Conservation (phyloP, 23 tunicate species). For the Styela clava region DNA sequence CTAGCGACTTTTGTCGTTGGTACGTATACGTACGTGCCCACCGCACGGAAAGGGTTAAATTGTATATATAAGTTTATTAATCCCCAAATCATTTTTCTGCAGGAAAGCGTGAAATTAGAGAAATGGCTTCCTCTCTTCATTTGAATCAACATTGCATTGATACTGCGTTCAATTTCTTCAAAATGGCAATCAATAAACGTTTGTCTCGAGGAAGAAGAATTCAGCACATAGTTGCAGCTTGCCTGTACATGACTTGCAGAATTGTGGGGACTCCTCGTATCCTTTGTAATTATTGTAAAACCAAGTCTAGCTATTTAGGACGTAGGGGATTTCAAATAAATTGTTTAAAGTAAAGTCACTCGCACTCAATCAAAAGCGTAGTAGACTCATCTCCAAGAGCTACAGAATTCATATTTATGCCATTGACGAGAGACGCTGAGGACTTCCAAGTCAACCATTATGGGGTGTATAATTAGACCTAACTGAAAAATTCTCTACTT, state of each 20-base stretch:
- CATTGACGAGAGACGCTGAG: too few species aligned
- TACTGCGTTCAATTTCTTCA: constrained; percentile 80
- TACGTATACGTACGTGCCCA: too few species aligned
- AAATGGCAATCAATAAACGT: constrained; percentile 82
- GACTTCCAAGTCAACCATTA: too few species aligned
- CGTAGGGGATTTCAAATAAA: background rate
- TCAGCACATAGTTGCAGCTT: constrained; percentile 87
- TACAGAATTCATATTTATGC: too few species aligned
- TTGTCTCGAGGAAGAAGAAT: constrained; percentile 77
- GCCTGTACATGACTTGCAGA: constrained; percentile 92
- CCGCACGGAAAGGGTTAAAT: too few species aligned
- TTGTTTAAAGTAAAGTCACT: background rate
- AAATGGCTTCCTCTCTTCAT: constrained; percentile 61
- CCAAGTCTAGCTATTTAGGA: too few species aligned
- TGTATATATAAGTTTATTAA: too few species aligned
- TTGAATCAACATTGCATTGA: constrained; percentile 81
- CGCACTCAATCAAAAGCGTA: too few species aligned
- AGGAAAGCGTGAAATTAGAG: constrained; percentile 69
- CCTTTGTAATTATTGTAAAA: constrained; percentile 42
- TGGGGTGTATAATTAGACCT: too few species aligned
- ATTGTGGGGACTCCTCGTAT: constrained; percentile 89
- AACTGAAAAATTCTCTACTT: too few species aligned
- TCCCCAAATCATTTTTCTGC: too few species aligned
- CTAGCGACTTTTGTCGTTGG: too few species aligned
- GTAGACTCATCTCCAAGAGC: background rate